These are phyloP conservation scores for Spinibarbus caldwelli DNA, from an alignment of 2,797 vertebrate species.

Conservation along the genomic window DNA sequence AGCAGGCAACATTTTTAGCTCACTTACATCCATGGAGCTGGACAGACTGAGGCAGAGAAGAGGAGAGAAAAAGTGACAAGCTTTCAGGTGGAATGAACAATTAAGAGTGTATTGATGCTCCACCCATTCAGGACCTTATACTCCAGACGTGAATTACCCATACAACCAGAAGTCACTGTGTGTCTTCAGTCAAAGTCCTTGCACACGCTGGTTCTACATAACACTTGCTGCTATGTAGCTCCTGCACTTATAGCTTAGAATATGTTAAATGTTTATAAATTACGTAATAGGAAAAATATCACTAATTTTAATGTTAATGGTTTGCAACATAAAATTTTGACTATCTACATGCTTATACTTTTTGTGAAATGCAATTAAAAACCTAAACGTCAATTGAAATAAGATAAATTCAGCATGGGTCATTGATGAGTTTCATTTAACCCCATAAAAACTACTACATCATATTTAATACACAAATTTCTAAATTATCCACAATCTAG, in stretches of 20 bases:
- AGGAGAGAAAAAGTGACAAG: background rate
- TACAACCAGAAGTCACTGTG: background rate
- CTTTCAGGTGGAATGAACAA: background rate
- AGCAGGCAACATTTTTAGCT: conserved; percentile 16
- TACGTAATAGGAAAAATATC: background rate
- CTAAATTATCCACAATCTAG: background rate
- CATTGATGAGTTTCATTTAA: background rate
- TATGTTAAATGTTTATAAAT: background rate
- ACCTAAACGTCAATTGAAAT: background rate
- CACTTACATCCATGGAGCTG: conserved; percentile 60
- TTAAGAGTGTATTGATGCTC: background rate
- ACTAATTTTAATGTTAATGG: no score
- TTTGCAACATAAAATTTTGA: background rate
- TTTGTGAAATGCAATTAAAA: background rate
- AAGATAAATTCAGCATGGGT: no score
- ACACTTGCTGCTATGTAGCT: conserved; percentile 22
- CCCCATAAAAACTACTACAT: background rate
- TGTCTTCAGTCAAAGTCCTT: conserved; percentile 51
- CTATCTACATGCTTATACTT: background rate
- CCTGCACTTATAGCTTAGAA: background rate
- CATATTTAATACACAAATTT: background rate
- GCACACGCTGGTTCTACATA: background rate
- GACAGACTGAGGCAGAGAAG: background rate
- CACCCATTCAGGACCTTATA: conserved; percentile 18
- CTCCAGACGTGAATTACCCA: background rate